These are phyloP conservation scores for Mystacornis crossleyi DNA, from an alignment of 2,113 vertebrate species.

Conservation along the genomic window DNA sequence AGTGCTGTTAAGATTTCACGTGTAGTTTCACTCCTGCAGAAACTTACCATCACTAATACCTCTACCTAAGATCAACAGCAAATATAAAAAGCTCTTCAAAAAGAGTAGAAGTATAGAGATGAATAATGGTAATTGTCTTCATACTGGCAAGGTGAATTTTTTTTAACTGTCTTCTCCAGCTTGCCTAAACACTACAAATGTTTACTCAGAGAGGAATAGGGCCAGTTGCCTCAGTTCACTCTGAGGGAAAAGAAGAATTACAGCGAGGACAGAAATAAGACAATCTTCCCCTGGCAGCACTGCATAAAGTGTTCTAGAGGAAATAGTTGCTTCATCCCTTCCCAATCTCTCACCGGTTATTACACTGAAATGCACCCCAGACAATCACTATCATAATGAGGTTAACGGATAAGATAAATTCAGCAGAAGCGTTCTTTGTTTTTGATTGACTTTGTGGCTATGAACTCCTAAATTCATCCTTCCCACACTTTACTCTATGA, in stretches of 20 bases:
- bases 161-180: background rate
- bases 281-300: constrained; percentile 7
- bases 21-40: background rate
- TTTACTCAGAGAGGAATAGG: background rate
- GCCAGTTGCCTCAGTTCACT: background rate
- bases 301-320: constrained; percentile 40
- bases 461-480: constrained; percentile 2
- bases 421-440: constrained; percentile 23
- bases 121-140: background rate
- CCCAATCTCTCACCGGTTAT: constrained; percentile 54
- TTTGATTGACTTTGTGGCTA: constrained; percentile 53
- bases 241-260: constrained; percentile 26
- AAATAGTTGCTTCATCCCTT: constrained; percentile 51
- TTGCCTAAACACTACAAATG: background rate
- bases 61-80: background rate
- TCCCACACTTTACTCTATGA: background rate
- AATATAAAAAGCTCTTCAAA: background rate
- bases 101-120: background rate
- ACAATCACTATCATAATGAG: constrained; percentile 66
- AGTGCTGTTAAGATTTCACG: background rate
- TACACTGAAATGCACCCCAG: constrained; percentile 60
- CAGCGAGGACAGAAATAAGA: constrained; percentile 47
- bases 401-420: constrained; percentile 64
- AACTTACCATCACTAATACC: background rate
- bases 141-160: background rate